A percentile compares a stretch with the other conserved stretches of the same genome.
Evolutionary conservation across 2,797 vertebrate species (phyloP).

Genomic region (Notolabrus celidotus): DNA sequence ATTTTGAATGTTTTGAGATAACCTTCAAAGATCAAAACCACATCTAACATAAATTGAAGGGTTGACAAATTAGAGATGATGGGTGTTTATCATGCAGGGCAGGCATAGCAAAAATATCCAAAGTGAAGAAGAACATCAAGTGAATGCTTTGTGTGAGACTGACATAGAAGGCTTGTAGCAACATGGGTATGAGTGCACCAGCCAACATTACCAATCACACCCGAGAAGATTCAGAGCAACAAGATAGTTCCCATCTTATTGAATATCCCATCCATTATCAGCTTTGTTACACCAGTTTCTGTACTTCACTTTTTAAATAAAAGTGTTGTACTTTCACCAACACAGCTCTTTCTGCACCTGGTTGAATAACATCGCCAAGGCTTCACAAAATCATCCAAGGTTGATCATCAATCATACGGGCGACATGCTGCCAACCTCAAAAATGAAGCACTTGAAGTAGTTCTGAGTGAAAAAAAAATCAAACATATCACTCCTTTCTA

Average conservation of each 20-base stretch:
- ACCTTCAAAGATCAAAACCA: too few relatives aligned
- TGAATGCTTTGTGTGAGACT: too few relatives aligned
- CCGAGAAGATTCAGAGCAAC: neutral
- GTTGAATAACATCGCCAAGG: neutral
- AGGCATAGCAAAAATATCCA: too few relatives aligned
- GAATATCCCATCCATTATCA: too few relatives aligned
- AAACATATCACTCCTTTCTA: neutral
- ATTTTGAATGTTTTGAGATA: too few relatives aligned
- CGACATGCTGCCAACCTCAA: neutral
- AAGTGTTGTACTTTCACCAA: too few relatives aligned
- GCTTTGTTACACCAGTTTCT: neutral
- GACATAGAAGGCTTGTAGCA: neutral
- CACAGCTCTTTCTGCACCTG: neutral
- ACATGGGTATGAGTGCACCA: neutral
- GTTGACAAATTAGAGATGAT: too few relatives aligned
- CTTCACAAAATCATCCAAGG: neutral
- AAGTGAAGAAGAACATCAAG: too few relatives aligned
- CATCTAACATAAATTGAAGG: too few relatives aligned
- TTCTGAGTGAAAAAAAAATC: neutral
- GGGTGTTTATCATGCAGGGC: too few relatives aligned
- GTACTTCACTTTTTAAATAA: neutral
- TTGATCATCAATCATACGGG: neutral
- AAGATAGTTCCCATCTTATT: neutral
- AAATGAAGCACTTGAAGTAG: neutral
- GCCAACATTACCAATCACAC: neutral